Base-by-base conservation (phyloP, 2,113 vertebrate genomes). In the Mustela lutreola region DNA sequence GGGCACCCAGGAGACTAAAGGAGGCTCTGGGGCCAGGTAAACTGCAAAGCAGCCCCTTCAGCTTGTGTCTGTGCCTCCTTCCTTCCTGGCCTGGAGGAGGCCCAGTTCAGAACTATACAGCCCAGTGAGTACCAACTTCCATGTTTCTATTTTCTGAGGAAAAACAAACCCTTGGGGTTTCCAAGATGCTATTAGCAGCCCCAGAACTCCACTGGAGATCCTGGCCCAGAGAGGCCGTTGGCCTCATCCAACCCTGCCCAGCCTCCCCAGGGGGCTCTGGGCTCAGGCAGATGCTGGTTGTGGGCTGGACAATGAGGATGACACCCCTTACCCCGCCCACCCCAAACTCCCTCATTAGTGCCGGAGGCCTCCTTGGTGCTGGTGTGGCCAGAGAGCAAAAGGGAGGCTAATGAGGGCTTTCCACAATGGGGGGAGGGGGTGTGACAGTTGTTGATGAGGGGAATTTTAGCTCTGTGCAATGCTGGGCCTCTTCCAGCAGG, bases 321-420 rank as follows among this genome's bases (percentile, higher is more conserved):
- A 60, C 24, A 7, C 50, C 56, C 42, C 78, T 18, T 11, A 4
- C n/a, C 36, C 58, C 1, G 2, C 75, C 36, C 62, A 18, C 18
- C 7, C 36, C 0, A 0, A 24, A 82, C 70, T 48, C 85, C 26
- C 22, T 97, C 82, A 94, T 97, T 95, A 97, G 87, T 39, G 26
- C 79, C 26, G 2, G 28, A 7, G 48, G 39, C 83, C 56, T 63
- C 67, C 31, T 50, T 31, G 63, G 56, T 53, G 71, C 8, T 10
- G 85, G 62, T 24, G 28, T 80, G 92, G 92, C 75, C 58, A 9
- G 75, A 83, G 88, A 75, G 63, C 91, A 22, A 5, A 24, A 62
- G 42, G 78, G 91, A 73, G 82, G 81, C 60, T 75, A 81, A 95
- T 71, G 56, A 95, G 75, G 75, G 83, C 86, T 89, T 95, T 50